Percentiles rank a stretch among this genome's conserved stretches.
These are phyloP conservation scores for Diogma glabrata DNA, from an alignment of 2,888 invertebrate genomes.

Conservation along the genomic window DNA sequence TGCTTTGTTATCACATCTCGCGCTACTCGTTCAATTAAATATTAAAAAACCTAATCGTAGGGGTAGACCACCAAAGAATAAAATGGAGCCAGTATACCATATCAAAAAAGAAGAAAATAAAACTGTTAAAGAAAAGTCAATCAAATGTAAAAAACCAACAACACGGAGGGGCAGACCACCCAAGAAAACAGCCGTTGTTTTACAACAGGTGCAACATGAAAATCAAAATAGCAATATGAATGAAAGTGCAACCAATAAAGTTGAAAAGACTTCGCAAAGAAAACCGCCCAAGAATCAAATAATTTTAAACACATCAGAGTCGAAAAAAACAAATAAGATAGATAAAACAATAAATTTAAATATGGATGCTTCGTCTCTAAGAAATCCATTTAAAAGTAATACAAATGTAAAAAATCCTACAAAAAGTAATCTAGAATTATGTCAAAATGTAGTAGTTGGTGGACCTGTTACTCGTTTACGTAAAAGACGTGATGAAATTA, in stretches of 20 bases:
- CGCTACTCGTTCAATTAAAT: no score
- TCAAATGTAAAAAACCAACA: no score
- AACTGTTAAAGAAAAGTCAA: no score
- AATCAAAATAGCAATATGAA: no score
- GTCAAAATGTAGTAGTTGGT: background rate
- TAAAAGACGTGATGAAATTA: slow-evolving; percentile 16
- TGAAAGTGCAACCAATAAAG: background rate
- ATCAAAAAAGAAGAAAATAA: no score
- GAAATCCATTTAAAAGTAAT: background rate
- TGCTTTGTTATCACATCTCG: slow-evolving; percentile 6
- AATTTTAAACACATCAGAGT: background rate
- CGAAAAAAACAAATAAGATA: no score
- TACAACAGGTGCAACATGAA: no score
- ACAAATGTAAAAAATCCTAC: background rate
- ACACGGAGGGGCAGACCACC: no score
- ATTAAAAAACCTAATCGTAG: background rate
- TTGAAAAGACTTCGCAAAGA: background rate
- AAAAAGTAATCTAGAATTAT: background rate
- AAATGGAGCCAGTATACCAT: no score
- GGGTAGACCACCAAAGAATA: background rate
- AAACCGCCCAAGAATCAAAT: background rate
- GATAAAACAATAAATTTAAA: background rate
- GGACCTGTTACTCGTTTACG: slow-evolving; percentile 15
- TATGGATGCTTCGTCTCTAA: background rate
- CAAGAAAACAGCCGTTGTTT: no score